phyloP scores from a whole-genome alignment of 2,797 vertebrate species.

The Manis pentadactyla region DNA sequence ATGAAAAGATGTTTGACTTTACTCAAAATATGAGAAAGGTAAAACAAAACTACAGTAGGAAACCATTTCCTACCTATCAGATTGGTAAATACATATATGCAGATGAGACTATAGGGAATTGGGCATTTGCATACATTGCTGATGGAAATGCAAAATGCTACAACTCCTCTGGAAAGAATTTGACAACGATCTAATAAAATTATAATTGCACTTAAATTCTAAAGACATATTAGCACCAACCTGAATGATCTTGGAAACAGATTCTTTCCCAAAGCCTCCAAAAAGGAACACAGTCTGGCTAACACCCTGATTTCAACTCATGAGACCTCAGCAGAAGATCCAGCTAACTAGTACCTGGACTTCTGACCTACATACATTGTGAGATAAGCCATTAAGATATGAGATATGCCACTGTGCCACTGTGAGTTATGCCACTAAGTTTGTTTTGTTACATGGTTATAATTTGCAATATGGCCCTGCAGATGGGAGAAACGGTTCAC shows the following conservation, averaged over 20 bases:
- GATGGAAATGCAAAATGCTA: not conserved
- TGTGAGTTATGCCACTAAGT: not conserved
- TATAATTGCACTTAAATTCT: constrained; percentile 35
- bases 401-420: too few species aligned
- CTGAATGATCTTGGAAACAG: constrained; percentile 16
- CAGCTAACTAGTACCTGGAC: not conserved
- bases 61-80: not conserved
- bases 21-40: not conserved
- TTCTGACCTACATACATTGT: constrained; percentile 2
- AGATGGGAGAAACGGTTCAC: not conserved
- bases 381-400: not conserved
- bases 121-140: not conserved
- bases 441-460: constrained; percentile 16
- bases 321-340: not conserved
- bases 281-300: constrained; percentile 7
- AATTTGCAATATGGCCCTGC: not conserved
- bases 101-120: not conserved
- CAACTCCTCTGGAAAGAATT: not conserved
- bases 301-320: not conserved
- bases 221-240: constrained; percentile 15
- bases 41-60: not conserved
- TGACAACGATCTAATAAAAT: constrained; percentile 13
- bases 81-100: not conserved
- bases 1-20: not conserved
- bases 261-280: not conserved